phyloP scores from a whole-genome alignment of 2,113 vertebrate species.

The Ailuropoda melanoleuca region DNA sequence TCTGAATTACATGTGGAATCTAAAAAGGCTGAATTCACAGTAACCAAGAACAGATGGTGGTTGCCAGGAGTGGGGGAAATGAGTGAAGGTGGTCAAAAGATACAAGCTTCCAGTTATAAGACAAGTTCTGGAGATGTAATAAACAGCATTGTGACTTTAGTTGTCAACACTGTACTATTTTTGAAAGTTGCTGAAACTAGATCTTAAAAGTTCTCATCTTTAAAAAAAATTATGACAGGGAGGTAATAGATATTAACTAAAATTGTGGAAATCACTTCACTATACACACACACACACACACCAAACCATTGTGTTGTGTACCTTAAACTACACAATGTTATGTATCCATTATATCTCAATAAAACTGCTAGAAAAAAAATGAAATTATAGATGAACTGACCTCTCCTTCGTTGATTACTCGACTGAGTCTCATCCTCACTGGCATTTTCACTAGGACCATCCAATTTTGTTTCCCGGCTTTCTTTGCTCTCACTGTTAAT shows the following conservation, averaged over 20 bases:
- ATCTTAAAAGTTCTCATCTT: background rate
- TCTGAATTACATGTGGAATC: background rate
- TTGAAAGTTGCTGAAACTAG: background rate
- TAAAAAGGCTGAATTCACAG: background rate
- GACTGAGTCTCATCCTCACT: conserved; percentile 87
- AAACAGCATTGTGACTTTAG: background rate
- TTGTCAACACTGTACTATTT: background rate
- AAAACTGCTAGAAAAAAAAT: background rate
- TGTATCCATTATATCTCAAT: background rate
- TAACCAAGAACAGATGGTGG: background rate
- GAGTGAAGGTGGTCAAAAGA: background rate
- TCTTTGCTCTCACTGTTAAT: conserved; percentile 91
- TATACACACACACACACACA: background rate
- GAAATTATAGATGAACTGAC: conserved; percentile 72
- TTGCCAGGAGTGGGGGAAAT: background rate
- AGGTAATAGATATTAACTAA: background rate
- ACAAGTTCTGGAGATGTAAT: background rate
- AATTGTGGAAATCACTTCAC: background rate
- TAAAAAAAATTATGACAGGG: background rate
- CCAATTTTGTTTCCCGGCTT: conserved; percentile 86
- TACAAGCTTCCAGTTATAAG: background rate
- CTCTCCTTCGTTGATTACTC: conserved; percentile 90
- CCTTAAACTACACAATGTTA: background rate
- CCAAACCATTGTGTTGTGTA: background rate
- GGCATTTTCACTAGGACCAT: conserved; percentile 83